Evolutionary conservation across 2,888 invertebrate species (phyloP).

Genomic region (Scotopteryx bipunctaria): DNA sequence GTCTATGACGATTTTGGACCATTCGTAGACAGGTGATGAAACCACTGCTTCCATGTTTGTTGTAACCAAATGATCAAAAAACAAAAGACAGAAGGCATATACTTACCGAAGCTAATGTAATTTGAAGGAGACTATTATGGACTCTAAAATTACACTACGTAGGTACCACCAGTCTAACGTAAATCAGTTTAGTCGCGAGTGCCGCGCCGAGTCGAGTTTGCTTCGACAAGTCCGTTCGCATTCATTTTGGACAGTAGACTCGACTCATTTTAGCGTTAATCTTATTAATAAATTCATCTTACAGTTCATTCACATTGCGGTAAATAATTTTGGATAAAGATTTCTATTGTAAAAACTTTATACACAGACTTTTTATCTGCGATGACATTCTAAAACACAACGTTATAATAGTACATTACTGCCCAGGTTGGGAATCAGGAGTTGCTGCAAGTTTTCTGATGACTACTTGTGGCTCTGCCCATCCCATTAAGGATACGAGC

Average conservation of each 20-base stretch:
- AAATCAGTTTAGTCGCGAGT: conserved; percentile 54
- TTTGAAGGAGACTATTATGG: background rate
- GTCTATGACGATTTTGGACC: too few relatives aligned
- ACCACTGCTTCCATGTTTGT: too few relatives aligned
- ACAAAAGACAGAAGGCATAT: too few relatives aligned
- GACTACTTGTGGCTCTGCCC: too few relatives aligned
- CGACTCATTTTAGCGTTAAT: conserved; percentile 31
- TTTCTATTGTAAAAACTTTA: background rate
- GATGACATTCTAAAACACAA: too few relatives aligned
- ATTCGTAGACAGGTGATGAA: too few relatives aligned
- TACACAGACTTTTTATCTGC: too few relatives aligned
- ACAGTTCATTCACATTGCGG: background rate
- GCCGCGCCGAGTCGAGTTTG: conserved; percentile 20
- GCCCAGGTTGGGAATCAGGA: too few relatives aligned
- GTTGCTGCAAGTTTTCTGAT: too few relatives aligned
- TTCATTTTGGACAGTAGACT: conserved; percentile 41
- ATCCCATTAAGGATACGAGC: too few relatives aligned
- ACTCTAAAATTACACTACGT: conserved; percentile 11
- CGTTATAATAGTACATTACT: too few relatives aligned
- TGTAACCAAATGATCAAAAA: too few relatives aligned
- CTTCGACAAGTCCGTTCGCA: conserved; percentile 46
- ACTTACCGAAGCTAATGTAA: background rate
- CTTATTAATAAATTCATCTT: conserved; percentile 17
- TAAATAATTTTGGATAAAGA: background rate
- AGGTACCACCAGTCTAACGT: conserved; percentile 38